Evolutionary conservation across 2,113 vertebrate species (phyloP).

Genomic region (Actinemys pallida): DNA sequence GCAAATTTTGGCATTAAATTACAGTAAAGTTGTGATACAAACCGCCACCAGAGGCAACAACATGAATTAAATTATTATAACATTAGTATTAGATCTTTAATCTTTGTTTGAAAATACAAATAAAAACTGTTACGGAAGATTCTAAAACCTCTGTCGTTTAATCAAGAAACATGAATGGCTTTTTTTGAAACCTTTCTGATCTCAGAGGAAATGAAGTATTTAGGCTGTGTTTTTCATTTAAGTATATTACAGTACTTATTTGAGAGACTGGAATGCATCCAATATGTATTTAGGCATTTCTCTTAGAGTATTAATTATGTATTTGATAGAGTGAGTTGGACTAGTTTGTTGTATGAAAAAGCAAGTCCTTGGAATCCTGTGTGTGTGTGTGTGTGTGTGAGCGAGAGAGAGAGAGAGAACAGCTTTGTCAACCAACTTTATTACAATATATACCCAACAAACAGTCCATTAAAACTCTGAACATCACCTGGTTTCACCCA

Average conservation of each 20-base stretch:
- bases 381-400: not conserved
- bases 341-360: constrained; percentile 12
- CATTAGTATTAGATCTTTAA: not conserved
- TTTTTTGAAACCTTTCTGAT: constrained; percentile 20
- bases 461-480: not conserved
- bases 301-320: not conserved
- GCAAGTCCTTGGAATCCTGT: not conserved
- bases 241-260: constrained; percentile 34
- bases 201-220: constrained; percentile 69
- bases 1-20: not conserved
- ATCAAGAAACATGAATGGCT: constrained; percentile 36
- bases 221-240: constrained; percentile 66
- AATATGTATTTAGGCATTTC: constrained; percentile 45
- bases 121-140: constrained; percentile 44
- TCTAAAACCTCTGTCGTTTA: constrained; percentile 32
- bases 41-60: no score
- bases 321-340: not conserved
- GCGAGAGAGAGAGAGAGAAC: not conserved
- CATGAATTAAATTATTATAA: not conserved
- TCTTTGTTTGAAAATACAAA: constrained; percentile 16
- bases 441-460: not conserved
- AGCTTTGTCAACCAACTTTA: not conserved
- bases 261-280: constrained; percentile 25
- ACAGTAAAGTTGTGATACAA: not conserved
- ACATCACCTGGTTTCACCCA: not conserved